Conservation (phyloP, 2,797 vertebrate genomes). For the Lacerta bilineata region DNA sequence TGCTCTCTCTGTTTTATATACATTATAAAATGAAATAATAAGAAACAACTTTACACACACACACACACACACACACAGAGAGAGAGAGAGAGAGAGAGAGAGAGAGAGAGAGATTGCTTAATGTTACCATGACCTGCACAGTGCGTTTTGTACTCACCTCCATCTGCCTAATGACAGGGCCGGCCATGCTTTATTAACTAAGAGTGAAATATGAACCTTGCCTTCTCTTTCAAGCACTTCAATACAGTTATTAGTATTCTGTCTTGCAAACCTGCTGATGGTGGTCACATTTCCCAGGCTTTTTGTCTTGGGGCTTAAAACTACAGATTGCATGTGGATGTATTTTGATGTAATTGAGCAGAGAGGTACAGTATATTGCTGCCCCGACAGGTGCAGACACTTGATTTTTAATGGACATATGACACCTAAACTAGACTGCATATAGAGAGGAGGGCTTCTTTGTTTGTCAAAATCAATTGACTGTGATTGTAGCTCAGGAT, state of each 20-base stretch:
- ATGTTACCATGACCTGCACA: too few relatives aligned
- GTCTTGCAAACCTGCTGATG: neutral
- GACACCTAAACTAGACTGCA: neutral
- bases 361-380: neutral
- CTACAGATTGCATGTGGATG: neutral
- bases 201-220: neutral
- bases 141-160: too few relatives aligned
- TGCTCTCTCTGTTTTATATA: too few relatives aligned
- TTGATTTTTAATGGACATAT: neutral
- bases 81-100: too few relatives aligned
- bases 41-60: too few relatives aligned
- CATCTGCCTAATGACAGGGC: too few relatives aligned
- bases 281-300: neutral
- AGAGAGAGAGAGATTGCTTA: too few relatives aligned
- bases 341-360: neutral
- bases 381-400: neutral
- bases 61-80: too few relatives aligned
- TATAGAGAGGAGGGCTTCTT: neutral
- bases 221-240: neutral
- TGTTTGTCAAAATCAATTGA: neutral
- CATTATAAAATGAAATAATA: too few relatives aligned
- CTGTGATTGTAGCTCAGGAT: neutral
- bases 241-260: neutral
- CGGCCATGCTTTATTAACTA: too few relatives aligned
- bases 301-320: conserved; percentile 12